Conservation (phyloP, 2,888 invertebrate species). For the Cataglyphis livida region DNA sequence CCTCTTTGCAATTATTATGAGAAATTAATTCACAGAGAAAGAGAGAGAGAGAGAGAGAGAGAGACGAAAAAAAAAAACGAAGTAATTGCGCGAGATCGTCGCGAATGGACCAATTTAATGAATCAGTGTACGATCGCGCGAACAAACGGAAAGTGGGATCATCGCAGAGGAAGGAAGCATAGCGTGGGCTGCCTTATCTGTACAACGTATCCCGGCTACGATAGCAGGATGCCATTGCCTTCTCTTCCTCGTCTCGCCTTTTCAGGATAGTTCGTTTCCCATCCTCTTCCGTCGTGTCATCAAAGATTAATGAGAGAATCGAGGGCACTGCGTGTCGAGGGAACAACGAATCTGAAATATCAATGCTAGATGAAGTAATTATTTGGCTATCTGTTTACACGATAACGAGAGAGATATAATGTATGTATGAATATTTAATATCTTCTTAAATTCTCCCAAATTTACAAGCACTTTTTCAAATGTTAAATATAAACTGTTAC, state of each 20-base stretch:
- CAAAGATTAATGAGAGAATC: conserved; percentile 31
- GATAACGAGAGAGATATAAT: background rate
- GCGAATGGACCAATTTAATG: conserved; percentile 23
- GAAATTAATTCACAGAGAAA: background rate
- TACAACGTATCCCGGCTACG: conserved; percentile 75
- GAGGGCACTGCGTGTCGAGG: background rate
- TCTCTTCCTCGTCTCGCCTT: conserved; percentile 68
- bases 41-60: too few relatives aligned
- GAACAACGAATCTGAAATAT: background rate
- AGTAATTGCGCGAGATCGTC: background rate
- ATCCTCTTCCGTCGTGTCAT: conserved; percentile 33
- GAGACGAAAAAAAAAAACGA: background rate
- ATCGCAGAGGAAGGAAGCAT: conserved; percentile 78
- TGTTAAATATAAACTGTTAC: background rate
- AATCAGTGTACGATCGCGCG: conserved; percentile 34
- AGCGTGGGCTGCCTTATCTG: conserved; percentile 77
- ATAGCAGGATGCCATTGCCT: conserved; percentile 75
- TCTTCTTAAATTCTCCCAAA: background rate
- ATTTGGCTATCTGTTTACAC: background rate
- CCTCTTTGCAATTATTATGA: background rate
- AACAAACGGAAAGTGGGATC: conserved; percentile 61
- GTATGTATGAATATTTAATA: background rate
- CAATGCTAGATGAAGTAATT: conserved; percentile 7
- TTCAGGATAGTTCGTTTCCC: conserved; percentile 15
- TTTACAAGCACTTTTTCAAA: background rate